phyloP scores from a whole-genome alignment of 2,888 invertebrate species.

The Drosophila peninsularis region DNA sequence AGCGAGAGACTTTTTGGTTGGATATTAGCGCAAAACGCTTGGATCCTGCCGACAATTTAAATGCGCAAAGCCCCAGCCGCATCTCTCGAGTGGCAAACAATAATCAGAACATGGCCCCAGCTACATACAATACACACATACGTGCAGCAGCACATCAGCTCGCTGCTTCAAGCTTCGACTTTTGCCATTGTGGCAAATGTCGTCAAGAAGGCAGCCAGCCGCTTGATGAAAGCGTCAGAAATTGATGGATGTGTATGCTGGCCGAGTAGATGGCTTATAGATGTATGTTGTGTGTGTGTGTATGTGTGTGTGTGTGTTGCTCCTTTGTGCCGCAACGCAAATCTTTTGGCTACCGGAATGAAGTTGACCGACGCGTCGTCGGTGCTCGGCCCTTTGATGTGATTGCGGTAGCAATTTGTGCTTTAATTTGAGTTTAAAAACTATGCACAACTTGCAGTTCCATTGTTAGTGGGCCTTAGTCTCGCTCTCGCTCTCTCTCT shows the following conservation, averaged over 20 bases:
- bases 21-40: conserved; percentile 80
- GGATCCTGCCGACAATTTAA: conserved; percentile 81
- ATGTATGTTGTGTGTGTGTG: conserved; percentile 13
- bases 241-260: conserved; percentile 82
- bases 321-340: conserved; percentile 72
- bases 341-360: conserved; percentile 73
- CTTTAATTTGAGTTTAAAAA: conserved; percentile 80
- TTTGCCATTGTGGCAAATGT: conserved; percentile 70
- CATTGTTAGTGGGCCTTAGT: conserved; percentile 55
- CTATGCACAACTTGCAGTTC: conserved; percentile 68
- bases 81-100: conserved; percentile 71
- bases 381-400: conserved; percentile 69
- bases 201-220: conserved; percentile 48
- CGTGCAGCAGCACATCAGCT: not conserved
- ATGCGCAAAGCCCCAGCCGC: conserved; percentile 52
- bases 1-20: conserved; percentile 63
- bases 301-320: conserved; percentile 22
- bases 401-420: conserved; percentile 78
- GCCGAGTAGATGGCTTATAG: conserved; percentile 27
- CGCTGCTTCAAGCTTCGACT: conserved; percentile 14
- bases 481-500: not conserved
- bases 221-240: conserved; percentile 83
- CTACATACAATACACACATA: not conserved
- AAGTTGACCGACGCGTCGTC: conserved; percentile 52
- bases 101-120: conserved; percentile 67